Percentiles rank a stretch among this genome's conserved stretches.
phyloP scores from a whole-genome alignment of 2,797 vertebrate genomes.

The Hydrophis major region DNA sequence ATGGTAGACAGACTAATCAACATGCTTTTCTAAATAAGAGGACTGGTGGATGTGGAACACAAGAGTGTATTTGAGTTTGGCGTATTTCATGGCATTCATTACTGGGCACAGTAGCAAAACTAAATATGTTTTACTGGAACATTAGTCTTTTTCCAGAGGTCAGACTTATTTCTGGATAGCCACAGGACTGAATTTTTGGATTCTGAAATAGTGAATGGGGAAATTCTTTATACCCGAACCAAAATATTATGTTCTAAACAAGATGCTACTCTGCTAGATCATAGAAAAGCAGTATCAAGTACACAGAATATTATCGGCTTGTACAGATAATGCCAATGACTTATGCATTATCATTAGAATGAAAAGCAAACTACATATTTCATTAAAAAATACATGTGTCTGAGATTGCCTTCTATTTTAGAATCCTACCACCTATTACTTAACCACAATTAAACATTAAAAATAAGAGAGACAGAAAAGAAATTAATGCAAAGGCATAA shows the following conservation, averaged over 20 bases:
- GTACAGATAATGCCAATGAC: not conserved
- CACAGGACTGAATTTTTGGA: not conserved
- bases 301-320: not conserved
- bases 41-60: not conserved
- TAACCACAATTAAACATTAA: not conserved
- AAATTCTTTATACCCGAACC: not conserved
- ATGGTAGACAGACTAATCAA: not conserved
- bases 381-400: not conserved
- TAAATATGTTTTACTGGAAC: not conserved
- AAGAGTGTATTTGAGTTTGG: not conserved
- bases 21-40: not conserved
- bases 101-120: not conserved
- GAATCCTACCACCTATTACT: not conserved
- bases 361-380: not conserved
- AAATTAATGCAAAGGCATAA: not conserved
- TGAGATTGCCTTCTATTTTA: not conserved
- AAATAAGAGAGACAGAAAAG: not conserved
- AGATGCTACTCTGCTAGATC: not conserved
- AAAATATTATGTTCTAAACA: not conserved
- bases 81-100: not conserved
- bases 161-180: not conserved
- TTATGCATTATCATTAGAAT: not conserved
- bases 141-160: not conserved
- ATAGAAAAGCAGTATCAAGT: not conserved
- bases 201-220: not conserved